Evolutionary conservation across 2,113 vertebrate species (phyloP), one percentile per base, ranked within the genome.

Genomic region (Piaya cayana): DNA sequence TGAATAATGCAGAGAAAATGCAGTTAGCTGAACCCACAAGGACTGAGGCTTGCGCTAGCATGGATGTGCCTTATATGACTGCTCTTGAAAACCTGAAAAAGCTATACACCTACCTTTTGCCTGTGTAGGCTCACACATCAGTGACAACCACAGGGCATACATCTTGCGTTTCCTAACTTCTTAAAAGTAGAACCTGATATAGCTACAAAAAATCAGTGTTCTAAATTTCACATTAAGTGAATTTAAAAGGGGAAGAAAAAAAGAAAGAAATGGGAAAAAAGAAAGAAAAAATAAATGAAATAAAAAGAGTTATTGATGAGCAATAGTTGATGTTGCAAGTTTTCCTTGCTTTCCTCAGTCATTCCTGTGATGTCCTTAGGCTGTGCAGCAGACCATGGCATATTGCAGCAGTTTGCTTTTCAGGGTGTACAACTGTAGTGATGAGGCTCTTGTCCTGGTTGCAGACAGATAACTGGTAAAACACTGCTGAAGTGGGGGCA

Each of bases 1-100:
- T 34, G 25, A 21, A 64, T 60, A 86, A 18, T 3, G 3, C 27
- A 5, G 22, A 49, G 21, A 22, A 60, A 63, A 63, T 30, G 17
- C 20, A n/a, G 9, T 8, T 50, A 34, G 45, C 15, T 43, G 45
- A 18, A 70, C n/a, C 68, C 3, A 0, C 0, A 0, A 45, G 34
- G 58, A 25, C 15, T 11, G 10, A 34, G 58, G 32, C 20, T 71
- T 30, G 53, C 14, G 6, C 32, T 15, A 6, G 14, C 37, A 3
- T 12, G 47, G 30, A 5, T 42, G 29, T 56, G 36, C 75, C 75
- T 42, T 26, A 14, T 2, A 26, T 0, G 0, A 9, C 3, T 32
- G 19, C 55, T 43, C 8, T 3, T 12, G 55, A 4, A 52, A 58
- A 18, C n/a, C 23, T 39, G 67, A 4, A 39, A 23, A 42, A 29